Evolutionary conservation across 30 jellyfish, hydroid and myxozoan genomes (phyloP), one percentile per base, ranked within the genome.

Genomic region (Cassiopea andromeda): DNA sequence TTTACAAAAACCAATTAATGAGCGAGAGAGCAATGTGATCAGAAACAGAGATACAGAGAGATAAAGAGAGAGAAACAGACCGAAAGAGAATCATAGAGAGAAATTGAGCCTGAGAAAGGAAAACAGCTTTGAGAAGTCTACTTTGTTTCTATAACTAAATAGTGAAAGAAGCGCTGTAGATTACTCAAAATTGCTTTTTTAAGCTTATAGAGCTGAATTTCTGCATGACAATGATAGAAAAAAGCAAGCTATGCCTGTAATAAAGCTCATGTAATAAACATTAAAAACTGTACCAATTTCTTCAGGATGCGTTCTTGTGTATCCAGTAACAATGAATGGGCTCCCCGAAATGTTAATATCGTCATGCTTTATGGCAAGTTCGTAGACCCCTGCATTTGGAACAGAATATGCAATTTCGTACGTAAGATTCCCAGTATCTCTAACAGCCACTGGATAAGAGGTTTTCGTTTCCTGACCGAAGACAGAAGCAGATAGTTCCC

Each of bases 271-370:
- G 27, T 13, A 16, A 64, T 9, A 2, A 64, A 0, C 73, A 64
- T 2, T 27, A 64, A 17, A 13, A 10, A 49, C 70, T 97, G 79
- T 90, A 94, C 98, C 94, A 13, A 94, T 95, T 66, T 83, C 85
- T 8, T 87, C 84, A 27, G 97, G 90, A 75, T 85, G 87, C 50
- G 96, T 87, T 48, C 66, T 77, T 83, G 84, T 85, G 81, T 89
- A 75, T 15, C 92, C 98, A 78, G 81, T 89, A 58, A 95, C 94
- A 19, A 67, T 81, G 69, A 96, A 96, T 9, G 99, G 99, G 78
- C 99, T 96, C 44, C 99, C 99, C 14, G 89, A 91, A 7, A 96
- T 84, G 60, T 96, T 93, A 2, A 45, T 85, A 47, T 92, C 97
- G 61, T 92, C 97, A 93, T 98, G 92, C 9, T 80, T 78, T 46